Conservation (phyloP, 2,113 vertebrate genomes). For the Thinocorus orbignyianus region DNA sequence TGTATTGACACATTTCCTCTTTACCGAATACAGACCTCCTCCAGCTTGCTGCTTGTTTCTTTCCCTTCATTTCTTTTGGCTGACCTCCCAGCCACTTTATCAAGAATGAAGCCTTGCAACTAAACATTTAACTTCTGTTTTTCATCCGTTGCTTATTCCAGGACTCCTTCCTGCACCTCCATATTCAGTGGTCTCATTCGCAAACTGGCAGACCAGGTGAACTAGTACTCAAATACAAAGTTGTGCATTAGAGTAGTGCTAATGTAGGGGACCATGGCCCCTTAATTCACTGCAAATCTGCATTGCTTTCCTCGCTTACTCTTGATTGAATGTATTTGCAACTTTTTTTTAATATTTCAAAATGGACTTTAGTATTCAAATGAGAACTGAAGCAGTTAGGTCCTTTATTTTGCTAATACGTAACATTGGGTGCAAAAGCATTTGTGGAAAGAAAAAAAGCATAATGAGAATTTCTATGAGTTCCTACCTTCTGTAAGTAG, state of each 20-base stretch:
- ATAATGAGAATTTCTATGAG: background rate
- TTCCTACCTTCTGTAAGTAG: background rate
- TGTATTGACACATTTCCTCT: slow-evolving; percentile 23
- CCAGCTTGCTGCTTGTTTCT: slow-evolving; percentile 3
- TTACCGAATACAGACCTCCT: slow-evolving; percentile 11
- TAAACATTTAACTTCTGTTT: background rate
- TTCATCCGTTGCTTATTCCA: slow-evolving; percentile 21
- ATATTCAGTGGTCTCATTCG: background rate
- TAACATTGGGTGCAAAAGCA: background rate
- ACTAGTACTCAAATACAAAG: background rate
- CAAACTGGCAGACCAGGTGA: background rate
- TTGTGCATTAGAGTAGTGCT: background rate
- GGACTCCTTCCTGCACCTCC: background rate
- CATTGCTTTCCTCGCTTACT: background rate
- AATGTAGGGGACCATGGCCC: fast-evolving
- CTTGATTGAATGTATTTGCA: background rate
- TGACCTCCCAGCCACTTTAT: slow-evolving; percentile 18
- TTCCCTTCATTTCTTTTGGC: slow-evolving; percentile 39
- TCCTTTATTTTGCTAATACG: background rate
- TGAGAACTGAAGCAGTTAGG: background rate
- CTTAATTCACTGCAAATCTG: background rate
- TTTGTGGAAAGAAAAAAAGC: background rate
- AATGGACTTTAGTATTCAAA: background rate
- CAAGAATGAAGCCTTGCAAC: background rate
- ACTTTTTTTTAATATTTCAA: background rate